These are phyloP conservation scores for Trichosurus vulpecula DNA, from an alignment of 2,797 vertebrate species.

Conservation along the genomic window DNA sequence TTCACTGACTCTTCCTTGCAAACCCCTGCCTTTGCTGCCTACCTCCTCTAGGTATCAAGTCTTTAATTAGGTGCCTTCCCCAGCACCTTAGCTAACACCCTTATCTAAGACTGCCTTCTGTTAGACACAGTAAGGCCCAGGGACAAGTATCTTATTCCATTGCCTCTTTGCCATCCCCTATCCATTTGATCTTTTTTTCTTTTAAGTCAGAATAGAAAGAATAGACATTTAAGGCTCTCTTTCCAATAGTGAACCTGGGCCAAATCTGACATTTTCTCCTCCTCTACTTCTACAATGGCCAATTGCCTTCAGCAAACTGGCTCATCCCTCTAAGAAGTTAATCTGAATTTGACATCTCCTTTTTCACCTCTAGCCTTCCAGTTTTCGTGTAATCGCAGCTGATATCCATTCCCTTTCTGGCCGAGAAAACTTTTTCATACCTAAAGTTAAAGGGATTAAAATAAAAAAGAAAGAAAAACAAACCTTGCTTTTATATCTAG, in stretches of 20 bases:
- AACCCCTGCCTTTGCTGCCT: neutral
- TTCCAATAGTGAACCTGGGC: neutral
- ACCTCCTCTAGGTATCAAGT: conserved; percentile 4
- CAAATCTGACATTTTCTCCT: neutral
- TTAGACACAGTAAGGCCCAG: neutral
- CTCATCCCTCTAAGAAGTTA: neutral
- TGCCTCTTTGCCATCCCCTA: neutral
- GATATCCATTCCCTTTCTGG: neutral
- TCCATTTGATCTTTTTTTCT: conserved; percentile 17
- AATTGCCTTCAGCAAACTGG: neutral
- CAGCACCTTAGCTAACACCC: conserved; percentile 10
- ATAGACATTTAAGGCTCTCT: neutral
- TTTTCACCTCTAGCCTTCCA: neutral
- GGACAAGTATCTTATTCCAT: neutral
- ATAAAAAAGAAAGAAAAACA: neutral
- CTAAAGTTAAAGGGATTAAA: neutral
- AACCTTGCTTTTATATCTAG: neutral
- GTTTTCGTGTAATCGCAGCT: neutral
- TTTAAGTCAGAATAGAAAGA: neutral
- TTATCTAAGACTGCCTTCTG: neutral
- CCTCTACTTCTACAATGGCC: neutral
- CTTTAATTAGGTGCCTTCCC: conserved; percentile 27
- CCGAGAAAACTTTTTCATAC: neutral
- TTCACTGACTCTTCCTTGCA: neutral
- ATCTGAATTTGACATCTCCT: neutral